phyloP scores from a whole-genome alignment of 2,888 invertebrate species.

The Leucophenga montana region DNA sequence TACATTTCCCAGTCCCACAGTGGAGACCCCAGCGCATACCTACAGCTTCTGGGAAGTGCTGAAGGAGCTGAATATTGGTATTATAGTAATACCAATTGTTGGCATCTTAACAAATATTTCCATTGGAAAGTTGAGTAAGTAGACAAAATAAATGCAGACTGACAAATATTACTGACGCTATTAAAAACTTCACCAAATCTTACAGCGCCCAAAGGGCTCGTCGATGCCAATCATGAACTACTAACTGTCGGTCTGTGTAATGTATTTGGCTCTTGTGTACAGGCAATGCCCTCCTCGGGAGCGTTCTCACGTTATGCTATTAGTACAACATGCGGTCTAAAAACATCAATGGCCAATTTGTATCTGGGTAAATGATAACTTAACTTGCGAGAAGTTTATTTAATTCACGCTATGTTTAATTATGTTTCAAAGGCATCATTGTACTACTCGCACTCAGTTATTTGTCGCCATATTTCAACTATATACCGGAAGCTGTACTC shows the following conservation, averaged over 20 bases:
- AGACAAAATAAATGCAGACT: neutral
- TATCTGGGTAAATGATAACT: constrained; percentile 63
- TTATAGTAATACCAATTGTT: constrained; percentile 87
- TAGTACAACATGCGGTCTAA: constrained; percentile 88
- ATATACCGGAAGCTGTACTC: constrained; percentile 87
- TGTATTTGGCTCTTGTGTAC: constrained; percentile 85
- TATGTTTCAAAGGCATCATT: constrained; percentile 79
- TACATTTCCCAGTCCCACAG: constrained; percentile 78
- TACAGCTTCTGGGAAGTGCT: constrained; percentile 80
- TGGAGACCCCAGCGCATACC: constrained; percentile 75
- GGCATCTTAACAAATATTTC: constrained; percentile 93
- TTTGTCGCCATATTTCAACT: constrained; percentile 91
- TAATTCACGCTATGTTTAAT: too few relatives aligned
- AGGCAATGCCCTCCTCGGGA: constrained; percentile 90
- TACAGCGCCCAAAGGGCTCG: constrained; percentile 79
- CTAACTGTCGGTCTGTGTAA: constrained; percentile 88
- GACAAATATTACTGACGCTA: too few relatives aligned
- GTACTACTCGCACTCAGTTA: constrained; percentile 87
- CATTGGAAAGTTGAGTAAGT: constrained; percentile 93
- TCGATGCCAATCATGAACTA: constrained; percentile 94
- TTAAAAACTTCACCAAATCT: constrained; percentile 28
- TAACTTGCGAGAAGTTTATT: too few relatives aligned
- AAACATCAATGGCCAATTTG: constrained; percentile 80
- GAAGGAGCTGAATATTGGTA: constrained; percentile 82
- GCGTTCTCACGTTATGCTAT: constrained; percentile 93